Evolutionary conservation across 2,888 invertebrate genomes (phyloP), one percentile per base, ranked within the genome.

Genomic region (Spicauda simplicius): DNA sequence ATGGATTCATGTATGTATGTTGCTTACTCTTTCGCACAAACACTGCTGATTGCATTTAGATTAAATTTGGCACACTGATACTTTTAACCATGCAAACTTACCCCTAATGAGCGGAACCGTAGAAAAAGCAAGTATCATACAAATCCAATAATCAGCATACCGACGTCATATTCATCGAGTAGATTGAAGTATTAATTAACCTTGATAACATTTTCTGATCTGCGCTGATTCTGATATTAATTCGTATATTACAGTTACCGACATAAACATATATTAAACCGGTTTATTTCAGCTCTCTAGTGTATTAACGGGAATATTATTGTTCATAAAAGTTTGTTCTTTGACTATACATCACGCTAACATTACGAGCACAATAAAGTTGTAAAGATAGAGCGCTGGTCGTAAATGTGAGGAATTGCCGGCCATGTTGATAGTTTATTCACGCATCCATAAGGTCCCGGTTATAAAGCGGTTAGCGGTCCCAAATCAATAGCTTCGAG

Each of bases 391-490:
- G 16, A 54, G 37, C 53, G 0, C 11, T 10, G 41, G 62, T 41
- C 62, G 62, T 62, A 62, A 62, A 16, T 20, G 56, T 56, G 64
- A 64, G 55, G 7, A 37, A 50, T 56, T 30, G 30, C 10, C 33
- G 48, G 37, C 16, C 61, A 19, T 25, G 54, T n/a, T 19, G 55
- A 63, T 56, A 63, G 63, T 55, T 63, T 50, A 56, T 64, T 61
- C 53, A 61, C 53, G 61, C 61, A 18, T 52, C 61, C 61, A 53
- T 61, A 61, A 61, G 61, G 61, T 53, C 52, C 41, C 19, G 61
- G 18, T 41, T 61, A 53, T 53, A 53, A 53, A 53, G 53, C 37
- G 52, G 53, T 61, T 37, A 18, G 56, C 30, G 53, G 19, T 61
- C 61, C 61, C 54, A 25, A 53, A 54, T 62, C 54, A 54, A 62